Percentiles rank a stretch among this genome's conserved stretches.
These are phyloP conservation scores for Helogale parvula DNA, from an alignment of 2,113 vertebrate genomes.

Conservation along the genomic window DNA sequence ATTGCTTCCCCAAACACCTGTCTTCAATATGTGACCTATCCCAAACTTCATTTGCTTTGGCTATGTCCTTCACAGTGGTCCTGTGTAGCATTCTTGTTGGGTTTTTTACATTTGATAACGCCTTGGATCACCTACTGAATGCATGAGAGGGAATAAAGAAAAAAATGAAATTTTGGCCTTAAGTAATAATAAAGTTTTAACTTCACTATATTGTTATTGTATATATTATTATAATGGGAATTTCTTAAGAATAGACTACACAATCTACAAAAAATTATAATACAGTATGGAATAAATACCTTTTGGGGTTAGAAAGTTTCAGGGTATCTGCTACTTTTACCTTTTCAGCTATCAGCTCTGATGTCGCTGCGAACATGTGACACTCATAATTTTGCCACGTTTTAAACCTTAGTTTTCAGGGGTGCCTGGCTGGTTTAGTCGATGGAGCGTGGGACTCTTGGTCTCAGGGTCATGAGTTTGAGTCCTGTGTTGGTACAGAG, in stretches of 20 bases:
- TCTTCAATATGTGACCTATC: neutral
- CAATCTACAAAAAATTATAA: neutral
- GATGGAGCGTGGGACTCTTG: neutral
- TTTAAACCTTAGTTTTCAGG: conserved; percentile 32
- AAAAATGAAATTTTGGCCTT: neutral
- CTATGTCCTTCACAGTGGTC: neutral
- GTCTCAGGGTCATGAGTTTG: neutral
- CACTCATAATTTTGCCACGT: neutral
- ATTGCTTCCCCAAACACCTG: neutral
- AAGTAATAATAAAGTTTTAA: conserved; percentile 50
- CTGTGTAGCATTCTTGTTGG: neutral
- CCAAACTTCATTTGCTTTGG: neutral
- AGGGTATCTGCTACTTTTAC: neutral
- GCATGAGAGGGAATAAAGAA: neutral
- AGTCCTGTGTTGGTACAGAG: neutral
- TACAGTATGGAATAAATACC: conserved; percentile 1
- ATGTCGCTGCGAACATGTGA: neutral
- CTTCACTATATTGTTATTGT: no score
- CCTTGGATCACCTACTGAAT: neutral
- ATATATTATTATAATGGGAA: neutral
- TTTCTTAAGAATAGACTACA: neutral
- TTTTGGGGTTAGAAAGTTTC: conserved; percentile 25
- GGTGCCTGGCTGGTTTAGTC: neutral
- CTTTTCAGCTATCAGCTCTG: neutral
- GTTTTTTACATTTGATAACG: neutral